Base-by-base conservation (phyloP, 2,113 vertebrate genomes). In the Dicaeum eximium region DNA sequence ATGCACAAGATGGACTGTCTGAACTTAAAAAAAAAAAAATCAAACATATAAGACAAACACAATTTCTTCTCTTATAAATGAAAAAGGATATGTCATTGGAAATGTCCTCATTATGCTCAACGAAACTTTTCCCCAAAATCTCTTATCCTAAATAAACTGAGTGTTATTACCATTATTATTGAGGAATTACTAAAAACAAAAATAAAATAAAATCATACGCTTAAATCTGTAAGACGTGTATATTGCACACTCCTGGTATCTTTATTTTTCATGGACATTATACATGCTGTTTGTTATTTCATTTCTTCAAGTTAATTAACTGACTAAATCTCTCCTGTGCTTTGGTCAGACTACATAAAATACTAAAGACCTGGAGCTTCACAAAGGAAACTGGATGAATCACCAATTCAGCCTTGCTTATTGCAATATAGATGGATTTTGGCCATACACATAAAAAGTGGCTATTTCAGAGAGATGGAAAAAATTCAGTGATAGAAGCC, bases 251-350 rank as follows among this genome's bases (percentile, higher is more conserved):
- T 74, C 42, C 33, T 33, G 16, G 15, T 80, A 69, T 60, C 51
- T 87, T 86, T 80, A 91, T 78, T 95, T 75, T 91, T 85, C 47
- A 77, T 23, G 7, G 50, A 37, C 51, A n/a, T 58, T 85, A 65
- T 53, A 85, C 35, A 89, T 45, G 22, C 50, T 65, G 58, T 30
- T 88, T 58, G n/a, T 50, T 92, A 92, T 77, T 95, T 85, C 33
- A 62, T 75, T 90, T 94, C 71, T 85, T 79, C 1, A 7, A 47
- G 70, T 62, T 96, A 86, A 95, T 91, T 94, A 91, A 50, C 80
- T 69, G 35, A 57, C 83, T 87, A 87, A 94, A 88, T 85, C 61
- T 91, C 78, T 85, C 74, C 74, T 0, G 2, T 80, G 54, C 27
- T 54, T 72, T 92, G 71, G 89, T 92, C 74, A 77, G 80, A 60